Evolutionary conservation across 1,140 invertebrate genomes (phyloP).

Genomic region (Eufriesea mexicana): DNA sequence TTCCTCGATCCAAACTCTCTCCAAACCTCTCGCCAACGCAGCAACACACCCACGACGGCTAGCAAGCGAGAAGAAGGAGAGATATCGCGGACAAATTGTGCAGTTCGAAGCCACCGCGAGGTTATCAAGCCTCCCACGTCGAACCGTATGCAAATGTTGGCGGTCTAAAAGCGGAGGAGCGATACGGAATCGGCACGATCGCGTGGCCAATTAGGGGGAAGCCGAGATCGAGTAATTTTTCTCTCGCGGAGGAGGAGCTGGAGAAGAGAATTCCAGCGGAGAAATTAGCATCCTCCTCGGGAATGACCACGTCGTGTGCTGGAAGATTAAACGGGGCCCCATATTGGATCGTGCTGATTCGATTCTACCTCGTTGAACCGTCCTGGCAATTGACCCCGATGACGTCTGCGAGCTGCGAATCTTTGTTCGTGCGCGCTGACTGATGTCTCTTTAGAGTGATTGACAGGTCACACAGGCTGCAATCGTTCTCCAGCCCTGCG

Average conservation of each 20-base stretch:
- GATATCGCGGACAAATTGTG: constrained; percentile 3
- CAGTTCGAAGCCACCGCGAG: neutral
- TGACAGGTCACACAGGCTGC: constrained; percentile 1
- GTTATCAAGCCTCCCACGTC: constrained; percentile 17
- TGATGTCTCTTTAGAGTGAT: constrained; percentile 42
- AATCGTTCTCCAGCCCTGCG: neutral
- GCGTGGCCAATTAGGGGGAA: neutral
- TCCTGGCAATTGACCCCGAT: constrained; percentile 37
- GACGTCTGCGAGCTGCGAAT: constrained; percentile 24
- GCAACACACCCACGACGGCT: no score
- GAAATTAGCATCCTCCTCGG: constrained; percentile 24
- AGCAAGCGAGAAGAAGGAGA: no score
- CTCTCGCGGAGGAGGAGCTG: neutral
- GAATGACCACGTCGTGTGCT: neutral
- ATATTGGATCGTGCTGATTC: constrained; percentile 46
- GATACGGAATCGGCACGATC: constrained; percentile 2
- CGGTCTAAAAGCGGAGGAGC: constrained; percentile 19
- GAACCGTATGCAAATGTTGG: constrained; percentile 17
- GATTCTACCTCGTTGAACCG: constrained; percentile 38
- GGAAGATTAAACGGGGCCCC: constrained; percentile 10
- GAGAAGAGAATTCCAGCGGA: no score
- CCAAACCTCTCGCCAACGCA: no score
- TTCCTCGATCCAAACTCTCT: no score
- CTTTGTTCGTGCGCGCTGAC: constrained; percentile 34
- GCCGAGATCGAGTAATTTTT: neutral